Evolutionary conservation across 2,113 vertebrate genomes (phyloP).

Genomic region (Bombycilla garrulus): DNA sequence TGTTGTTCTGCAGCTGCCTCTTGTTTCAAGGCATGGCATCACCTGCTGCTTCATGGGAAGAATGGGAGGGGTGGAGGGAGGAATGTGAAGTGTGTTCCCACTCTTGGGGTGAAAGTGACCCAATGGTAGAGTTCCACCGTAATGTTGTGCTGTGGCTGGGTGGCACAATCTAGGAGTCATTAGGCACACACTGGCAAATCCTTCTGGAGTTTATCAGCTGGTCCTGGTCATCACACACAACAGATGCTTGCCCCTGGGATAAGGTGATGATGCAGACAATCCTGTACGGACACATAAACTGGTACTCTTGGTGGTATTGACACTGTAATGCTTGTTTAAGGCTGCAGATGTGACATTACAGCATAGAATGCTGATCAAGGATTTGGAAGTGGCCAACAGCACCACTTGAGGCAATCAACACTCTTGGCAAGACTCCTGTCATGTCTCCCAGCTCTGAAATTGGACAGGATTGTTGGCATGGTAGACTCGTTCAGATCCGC

Average conservation of each 20-base stretch:
- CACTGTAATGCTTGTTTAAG: background rate
- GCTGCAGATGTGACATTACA: background rate
- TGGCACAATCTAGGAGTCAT: background rate
- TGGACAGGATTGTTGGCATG: conserved; percentile 7
- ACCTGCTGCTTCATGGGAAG: background rate
- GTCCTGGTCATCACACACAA: background rate
- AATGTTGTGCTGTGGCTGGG: background rate
- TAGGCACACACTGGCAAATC: background rate
- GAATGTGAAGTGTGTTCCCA: background rate
- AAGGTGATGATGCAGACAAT: background rate
- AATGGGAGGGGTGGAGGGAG: background rate
- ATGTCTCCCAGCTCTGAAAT: conserved; percentile 35
- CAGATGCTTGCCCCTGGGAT: background rate
- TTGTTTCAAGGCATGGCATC: background rate
- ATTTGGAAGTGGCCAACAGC: background rate
- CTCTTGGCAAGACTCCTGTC: background rate
- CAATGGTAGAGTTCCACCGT: background rate
- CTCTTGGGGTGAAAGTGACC: background rate
- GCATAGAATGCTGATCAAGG: background rate
- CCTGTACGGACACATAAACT: background rate
- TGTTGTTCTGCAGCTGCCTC: background rate
- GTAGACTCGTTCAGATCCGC: conserved; percentile 13
- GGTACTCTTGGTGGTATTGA: background rate
- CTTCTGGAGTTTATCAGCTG: background rate
- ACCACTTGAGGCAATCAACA: background rate